These are phyloP conservation scores for Galeopterus variegatus DNA, from an alignment of 2,113 vertebrate species.

Conservation along the genomic window DNA sequence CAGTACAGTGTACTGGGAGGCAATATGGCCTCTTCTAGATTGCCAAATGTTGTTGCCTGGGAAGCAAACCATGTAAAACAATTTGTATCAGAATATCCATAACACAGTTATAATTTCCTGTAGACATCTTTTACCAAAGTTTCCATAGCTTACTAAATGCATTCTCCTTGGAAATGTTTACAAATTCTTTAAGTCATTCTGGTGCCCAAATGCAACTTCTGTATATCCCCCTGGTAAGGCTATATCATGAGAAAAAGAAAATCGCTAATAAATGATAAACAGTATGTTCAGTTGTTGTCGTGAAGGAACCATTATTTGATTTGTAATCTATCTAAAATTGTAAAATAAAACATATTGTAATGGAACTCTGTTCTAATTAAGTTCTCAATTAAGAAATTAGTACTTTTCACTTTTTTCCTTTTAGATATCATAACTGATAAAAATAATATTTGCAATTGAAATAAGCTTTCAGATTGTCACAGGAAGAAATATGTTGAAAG, in stretches of 20 bases:
- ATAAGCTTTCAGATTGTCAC: neutral
- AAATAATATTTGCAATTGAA: constrained; percentile 25
- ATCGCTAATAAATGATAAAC: neutral
- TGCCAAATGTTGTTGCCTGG: constrained; percentile 1
- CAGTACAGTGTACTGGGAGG: neutral
- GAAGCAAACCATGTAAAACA: constrained; percentile 19
- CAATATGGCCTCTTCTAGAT: neutral
- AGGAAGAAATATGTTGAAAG: constrained; percentile 9
- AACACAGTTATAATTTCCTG: neutral
- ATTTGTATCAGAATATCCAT: neutral
- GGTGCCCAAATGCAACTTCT: neutral
- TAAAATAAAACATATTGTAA: neutral
- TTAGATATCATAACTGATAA: neutral
- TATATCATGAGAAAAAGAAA: neutral
- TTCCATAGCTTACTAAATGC: neutral
- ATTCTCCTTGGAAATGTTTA: neutral
- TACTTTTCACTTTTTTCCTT: neutral
- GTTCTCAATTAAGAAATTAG: constrained; percentile 7
- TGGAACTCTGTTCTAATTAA: constrained; percentile 32
- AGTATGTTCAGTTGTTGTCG: neutral
- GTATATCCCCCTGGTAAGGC: neutral
- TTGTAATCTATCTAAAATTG: neutral
- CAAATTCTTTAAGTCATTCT: neutral
- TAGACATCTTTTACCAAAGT: neutral
- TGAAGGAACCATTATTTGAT: neutral